Evolutionary conservation across 2,797 vertebrate genomes (phyloP).

Genomic region (Enteromius thamalakanensis): DNA sequence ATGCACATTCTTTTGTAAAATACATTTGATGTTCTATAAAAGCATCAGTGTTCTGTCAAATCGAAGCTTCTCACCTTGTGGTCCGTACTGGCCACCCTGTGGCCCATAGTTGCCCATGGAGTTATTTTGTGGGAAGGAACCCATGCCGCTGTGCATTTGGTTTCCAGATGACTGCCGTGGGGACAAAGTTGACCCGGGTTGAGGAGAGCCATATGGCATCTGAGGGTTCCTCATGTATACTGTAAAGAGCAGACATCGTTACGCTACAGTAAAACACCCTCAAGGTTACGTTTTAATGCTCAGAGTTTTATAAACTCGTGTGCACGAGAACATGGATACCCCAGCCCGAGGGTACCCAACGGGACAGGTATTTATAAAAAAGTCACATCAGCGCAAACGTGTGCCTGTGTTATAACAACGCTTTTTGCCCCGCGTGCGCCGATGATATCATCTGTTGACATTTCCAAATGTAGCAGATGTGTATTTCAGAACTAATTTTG

Average conservation of each 20-base stretch:
- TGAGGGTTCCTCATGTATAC: slow-evolving; percentile 96
- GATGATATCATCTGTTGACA: no score
- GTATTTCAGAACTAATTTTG: no score
- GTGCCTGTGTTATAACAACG: no score
- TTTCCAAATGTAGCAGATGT: no score
- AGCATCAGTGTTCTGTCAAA: background rate
- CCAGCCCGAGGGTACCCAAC: no score
- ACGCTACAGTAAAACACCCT: background rate
- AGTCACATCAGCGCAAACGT: no score
- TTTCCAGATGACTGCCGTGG: slow-evolving; percentile 94
- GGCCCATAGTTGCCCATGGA: slow-evolving; percentile 94
- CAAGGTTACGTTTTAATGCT: background rate
- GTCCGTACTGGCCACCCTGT: slow-evolving; percentile 91
- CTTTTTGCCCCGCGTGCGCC: no score
- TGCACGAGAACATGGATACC: background rate
- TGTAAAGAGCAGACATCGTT: slow-evolving; percentile 58
- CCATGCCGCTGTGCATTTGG: slow-evolving; percentile 94
- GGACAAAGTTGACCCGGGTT: slow-evolving; percentile 97
- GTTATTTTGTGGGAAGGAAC: slow-evolving; percentile 94
- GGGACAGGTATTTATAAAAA: no score
- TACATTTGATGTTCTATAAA: background rate
- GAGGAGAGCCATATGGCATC: slow-evolving; percentile 95
- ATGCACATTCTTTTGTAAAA: background rate
- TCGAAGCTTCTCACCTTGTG: slow-evolving; percentile 83
- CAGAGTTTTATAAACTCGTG: background rate